These are phyloP conservation scores for Pseudorhiza aurosa DNA, from an alignment of 30 jellyfish, hydroid and myxozoan genomes.

Conservation along the genomic window DNA sequence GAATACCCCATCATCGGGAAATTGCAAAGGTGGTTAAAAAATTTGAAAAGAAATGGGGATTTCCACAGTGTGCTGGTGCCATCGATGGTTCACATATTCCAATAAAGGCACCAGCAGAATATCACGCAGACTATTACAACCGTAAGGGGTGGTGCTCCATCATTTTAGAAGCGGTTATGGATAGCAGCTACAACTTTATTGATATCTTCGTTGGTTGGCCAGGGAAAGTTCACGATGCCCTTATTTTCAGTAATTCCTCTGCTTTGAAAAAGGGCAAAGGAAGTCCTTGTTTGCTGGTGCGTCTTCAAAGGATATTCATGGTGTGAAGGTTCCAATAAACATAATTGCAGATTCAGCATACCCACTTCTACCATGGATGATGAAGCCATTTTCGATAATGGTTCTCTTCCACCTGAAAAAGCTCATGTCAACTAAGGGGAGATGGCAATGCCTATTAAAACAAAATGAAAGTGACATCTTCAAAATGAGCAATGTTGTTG, in stretches of 20 bases:
- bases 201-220: conserved; percentile 66
- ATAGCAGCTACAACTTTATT: conserved; percentile 17
- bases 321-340: conserved; percentile 27
- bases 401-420: conserved; percentile 17
- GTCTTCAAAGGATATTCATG: conserved; percentile 14
- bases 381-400: conserved; percentile 32
- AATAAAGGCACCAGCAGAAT: conserved; percentile 46
- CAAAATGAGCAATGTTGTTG: conserved; percentile 7
- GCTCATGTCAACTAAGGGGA: conserved; percentile 34
- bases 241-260: conserved; percentile 37
- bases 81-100: conserved; percentile 70
- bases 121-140: conserved; percentile 48
- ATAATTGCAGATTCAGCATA: conserved; percentile 48
- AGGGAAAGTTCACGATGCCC: conserved; percentile 55
- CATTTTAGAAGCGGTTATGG: conserved; percentile 31
- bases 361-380: conserved; percentile 29
- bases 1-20: conserved; percentile 6
- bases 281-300: conserved; percentile 2
- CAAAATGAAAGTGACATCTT: conserved; percentile 14
- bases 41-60: conserved; percentile 36
- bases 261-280: conserved; percentile 24
- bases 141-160: conserved; percentile 57
- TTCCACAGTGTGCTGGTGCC: conserved; percentile 64
- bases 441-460: conserved; percentile 39
- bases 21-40: neutral